Evolutionary conservation across 2,113 vertebrate species (phyloP), one percentile per base, ranked within the genome.

Genomic region (Astatoreochromis straeleni): DNA sequence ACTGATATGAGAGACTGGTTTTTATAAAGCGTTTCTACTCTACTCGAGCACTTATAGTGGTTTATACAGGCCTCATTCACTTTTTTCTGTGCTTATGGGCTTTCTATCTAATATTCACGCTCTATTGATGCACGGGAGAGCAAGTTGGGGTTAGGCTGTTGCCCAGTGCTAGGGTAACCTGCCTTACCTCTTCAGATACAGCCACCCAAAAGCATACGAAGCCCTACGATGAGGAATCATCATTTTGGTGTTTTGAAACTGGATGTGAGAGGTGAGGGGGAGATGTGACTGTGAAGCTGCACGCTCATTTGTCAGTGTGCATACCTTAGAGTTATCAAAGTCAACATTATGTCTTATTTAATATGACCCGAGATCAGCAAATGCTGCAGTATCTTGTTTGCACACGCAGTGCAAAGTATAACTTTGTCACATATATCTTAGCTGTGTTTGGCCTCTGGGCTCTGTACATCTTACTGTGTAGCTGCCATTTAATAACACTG

Each of bases 101-200:
- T 60, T 60, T 60, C 58, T 63, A 35, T 63, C 16, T 63, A 63
- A 63, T 63, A n/a, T 63, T 63, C 17, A 63, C 0, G 1, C 31
- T 63, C 17, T 7, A 33, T 11, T 11, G 31, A 63, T 63, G 31
- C 17, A n/a, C 9, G 0, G 58, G 6, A 35, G 31, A 63, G 1
- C 4, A 1, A 35, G 4, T 63, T 33, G 58, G 57, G 2, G 9
- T 60, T 60, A 33, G 29, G 16, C 58, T 33, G 29, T 17, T 57
- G 7, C 12, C 24, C 24, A 14, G 1, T 8, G 54, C 54, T 5
- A 6, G 29, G 1, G 16, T 0, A 63, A 19, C 6, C 31, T 7
- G 17, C 31, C 9, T 65, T 0, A 38, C 60, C 17, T 65, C 31
- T 38, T 63, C 16, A 63, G 58, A 17, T 63, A 35, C 58, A 35